A percentile compares a stretch with the other conserved stretches of the same genome.
Evolutionary conservation across 2,888 invertebrate species (phyloP).

Genomic region (Ectemnius lituratus): DNA sequence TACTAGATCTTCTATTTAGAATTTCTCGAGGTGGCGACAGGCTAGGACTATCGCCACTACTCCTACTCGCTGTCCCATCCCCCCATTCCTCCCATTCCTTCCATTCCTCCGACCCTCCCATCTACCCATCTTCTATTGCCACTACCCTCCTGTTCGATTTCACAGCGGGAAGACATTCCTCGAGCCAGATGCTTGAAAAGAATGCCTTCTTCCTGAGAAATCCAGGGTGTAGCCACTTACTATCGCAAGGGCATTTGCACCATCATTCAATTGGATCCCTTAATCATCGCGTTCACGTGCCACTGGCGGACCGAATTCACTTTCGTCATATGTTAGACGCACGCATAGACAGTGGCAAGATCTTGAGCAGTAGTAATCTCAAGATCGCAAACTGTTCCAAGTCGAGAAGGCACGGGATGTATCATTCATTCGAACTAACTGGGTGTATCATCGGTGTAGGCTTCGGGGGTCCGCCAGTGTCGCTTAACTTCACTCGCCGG

Average conservation of each 20-base stretch:
- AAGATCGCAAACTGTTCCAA: constrained; percentile 62
- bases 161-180: too few relatives aligned
- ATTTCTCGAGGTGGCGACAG: constrained; percentile 11
- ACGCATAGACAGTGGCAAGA: constrained; percentile 10
- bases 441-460: constrained; percentile 57
- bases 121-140: too few relatives aligned
- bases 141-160: too few relatives aligned
- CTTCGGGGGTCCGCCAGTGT: constrained; percentile 63
- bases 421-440: constrained; percentile 31
- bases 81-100: constrained; percentile 15
- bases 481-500: constrained; percentile 52
- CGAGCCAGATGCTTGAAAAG: too few relatives aligned
- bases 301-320: constrained; percentile 55
- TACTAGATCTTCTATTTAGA: constrained; percentile 38
- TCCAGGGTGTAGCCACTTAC: too few relatives aligned
- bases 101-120: too few relatives aligned
- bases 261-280: constrained; percentile 40
- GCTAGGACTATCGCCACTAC: neutral
- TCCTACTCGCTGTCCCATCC: constrained; percentile 1
- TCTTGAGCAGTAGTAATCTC: constrained; percentile 39
- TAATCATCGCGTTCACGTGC: constrained; percentile 45
- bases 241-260: constrained; percentile 53
- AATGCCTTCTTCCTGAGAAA: too few relatives aligned
- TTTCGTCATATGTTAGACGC: constrained; percentile 16
- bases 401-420: constrained; percentile 1